Percentiles rank a stretch among this genome's conserved stretches.
These are phyloP conservation scores for Mylabris sibirica DNA, from an alignment of 2,888 invertebrate genomes.

Conservation along the genomic window DNA sequence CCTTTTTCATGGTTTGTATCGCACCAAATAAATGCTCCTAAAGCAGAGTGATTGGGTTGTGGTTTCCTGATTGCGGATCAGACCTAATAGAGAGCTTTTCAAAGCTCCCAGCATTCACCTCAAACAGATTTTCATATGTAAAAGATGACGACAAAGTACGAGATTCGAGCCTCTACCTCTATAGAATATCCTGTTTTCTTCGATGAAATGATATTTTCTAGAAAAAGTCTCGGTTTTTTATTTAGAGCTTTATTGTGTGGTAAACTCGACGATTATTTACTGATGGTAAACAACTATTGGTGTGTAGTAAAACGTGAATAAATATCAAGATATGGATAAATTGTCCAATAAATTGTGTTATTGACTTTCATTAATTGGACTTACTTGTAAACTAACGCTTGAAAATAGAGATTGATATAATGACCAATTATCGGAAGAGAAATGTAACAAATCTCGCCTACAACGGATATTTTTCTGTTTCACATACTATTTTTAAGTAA, in stretches of 20 bases:
- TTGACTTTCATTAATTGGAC: not conserved
- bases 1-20: too few relatives aligned
- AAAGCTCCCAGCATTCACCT: not conserved
- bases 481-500: too few relatives aligned
- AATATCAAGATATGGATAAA: not conserved
- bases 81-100: not conserved
- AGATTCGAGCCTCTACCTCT: not conserved
- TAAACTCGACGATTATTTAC: not conserved
- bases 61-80: not conserved
- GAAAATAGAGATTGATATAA: too few relatives aligned
- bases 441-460: not conserved
- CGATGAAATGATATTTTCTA: not conserved
- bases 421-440: not conserved
- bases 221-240: not conserved
- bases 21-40: not conserved
- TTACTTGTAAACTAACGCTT: too few relatives aligned
- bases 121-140: not conserved
- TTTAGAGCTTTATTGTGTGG: not conserved
- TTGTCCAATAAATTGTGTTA: not conserved
- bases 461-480: not conserved
- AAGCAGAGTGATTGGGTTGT: not conserved
- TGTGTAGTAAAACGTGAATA: conserved; percentile 8
- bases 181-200: not conserved
- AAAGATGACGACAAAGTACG: not conserved
- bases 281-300: not conserved